Percentiles rank a stretch among this genome's conserved stretches.
These are phyloP conservation scores for Marmota monax DNA, from an alignment of 2,113 vertebrate genomes.

Conservation along the genomic window DNA sequence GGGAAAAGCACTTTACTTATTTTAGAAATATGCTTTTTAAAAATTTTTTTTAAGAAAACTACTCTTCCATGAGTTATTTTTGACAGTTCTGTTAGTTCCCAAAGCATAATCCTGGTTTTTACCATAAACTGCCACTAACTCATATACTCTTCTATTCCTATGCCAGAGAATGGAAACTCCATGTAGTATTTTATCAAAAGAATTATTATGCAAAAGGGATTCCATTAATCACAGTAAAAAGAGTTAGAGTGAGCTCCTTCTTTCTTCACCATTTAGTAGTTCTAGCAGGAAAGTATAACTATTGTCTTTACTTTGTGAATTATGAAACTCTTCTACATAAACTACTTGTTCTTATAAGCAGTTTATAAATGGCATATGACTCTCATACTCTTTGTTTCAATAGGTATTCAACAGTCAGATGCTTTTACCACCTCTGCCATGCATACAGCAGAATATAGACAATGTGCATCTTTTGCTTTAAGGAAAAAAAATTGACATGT, in stretches of 20 bases:
- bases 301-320: background rate
- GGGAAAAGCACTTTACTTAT: background rate
- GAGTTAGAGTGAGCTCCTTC: background rate
- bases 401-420: background rate
- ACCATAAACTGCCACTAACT: background rate
- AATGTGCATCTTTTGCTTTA: background rate
- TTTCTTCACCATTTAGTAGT: background rate
- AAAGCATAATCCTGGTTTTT: background rate
- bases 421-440: background rate
- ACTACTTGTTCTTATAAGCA: background rate
- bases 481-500: background rate
- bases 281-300: background rate
- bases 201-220: background rate
- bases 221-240: background rate
- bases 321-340: background rate
- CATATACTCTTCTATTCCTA: background rate
- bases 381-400: background rate
- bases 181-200: background rate
- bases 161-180: background rate
- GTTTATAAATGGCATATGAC: background rate
- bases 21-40: background rate
- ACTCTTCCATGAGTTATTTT: background rate
- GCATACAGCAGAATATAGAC: background rate
- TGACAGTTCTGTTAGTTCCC: background rate
- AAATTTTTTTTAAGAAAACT: background rate